Evolutionary conservation across 2,888 invertebrate species (phyloP).

Genomic region (Octonoba sinensis): DNA sequence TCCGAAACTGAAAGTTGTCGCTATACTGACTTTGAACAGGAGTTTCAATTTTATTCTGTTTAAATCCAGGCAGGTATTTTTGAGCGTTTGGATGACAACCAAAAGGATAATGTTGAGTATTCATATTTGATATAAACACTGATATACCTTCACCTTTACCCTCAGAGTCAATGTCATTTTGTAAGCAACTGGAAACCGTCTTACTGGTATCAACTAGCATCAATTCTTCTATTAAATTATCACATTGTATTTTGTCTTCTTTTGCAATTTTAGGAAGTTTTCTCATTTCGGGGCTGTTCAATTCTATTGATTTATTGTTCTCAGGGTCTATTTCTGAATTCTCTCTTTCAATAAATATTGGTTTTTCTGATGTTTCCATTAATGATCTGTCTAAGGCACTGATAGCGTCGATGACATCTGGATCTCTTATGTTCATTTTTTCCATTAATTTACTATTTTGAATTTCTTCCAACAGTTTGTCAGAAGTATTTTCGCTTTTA

Average conservation of each 20-base stretch:
- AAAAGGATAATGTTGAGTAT: constrained; percentile 10
- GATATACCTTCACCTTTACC: constrained; percentile 22
- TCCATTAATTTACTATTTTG: constrained; percentile 55
- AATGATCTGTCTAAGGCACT: constrained; percentile 44
- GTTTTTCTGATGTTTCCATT: constrained; percentile 51
- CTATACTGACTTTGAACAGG: background rate
- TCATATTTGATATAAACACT: constrained; percentile 39
- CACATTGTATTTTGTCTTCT: constrained; percentile 63
- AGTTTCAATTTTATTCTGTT: background rate
- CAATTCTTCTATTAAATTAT: constrained; percentile 66
- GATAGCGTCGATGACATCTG: constrained; percentile 62
- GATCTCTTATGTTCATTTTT: constrained; percentile 57
- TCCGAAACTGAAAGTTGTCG: background rate
- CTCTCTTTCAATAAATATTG: constrained; percentile 7
- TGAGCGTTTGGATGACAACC: background rate
- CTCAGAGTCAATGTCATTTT: background rate
- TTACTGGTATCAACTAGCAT: constrained; percentile 48
- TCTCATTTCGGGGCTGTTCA: background rate
- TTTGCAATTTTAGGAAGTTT: constrained; percentile 12
- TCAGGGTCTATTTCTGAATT: constrained; percentile 6
- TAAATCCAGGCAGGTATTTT: background rate
- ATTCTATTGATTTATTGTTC: background rate
- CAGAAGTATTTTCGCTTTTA: constrained; percentile 3
- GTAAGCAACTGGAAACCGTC: constrained; percentile 7
- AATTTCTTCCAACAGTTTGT: constrained; percentile 54